A percentile compares a stretch with the other conserved stretches of the same genome.
Conservation (phyloP, 2,797 vertebrate species). For the Danio jaintianensis region DNA sequence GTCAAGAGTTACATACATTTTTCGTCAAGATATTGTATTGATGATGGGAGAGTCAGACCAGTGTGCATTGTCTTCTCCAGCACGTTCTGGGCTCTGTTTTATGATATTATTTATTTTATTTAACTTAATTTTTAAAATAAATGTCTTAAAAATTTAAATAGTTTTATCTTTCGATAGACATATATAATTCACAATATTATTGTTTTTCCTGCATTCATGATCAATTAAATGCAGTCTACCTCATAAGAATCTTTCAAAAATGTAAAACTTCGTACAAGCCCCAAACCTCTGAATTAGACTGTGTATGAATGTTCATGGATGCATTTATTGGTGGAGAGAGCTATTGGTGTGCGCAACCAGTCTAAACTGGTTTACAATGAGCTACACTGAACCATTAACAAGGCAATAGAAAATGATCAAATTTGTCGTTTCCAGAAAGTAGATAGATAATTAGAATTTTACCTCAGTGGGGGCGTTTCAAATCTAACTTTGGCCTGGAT, state of each 20-base stretch:
- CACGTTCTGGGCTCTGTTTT: no score
- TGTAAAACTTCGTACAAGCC: not conserved
- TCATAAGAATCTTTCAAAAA: not conserved
- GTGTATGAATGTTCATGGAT: not conserved
- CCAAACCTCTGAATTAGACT: not conserved
- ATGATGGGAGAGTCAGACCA: no score
- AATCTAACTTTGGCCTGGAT: constrained; percentile 54
- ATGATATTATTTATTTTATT: no score
- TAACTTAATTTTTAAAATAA: no score
- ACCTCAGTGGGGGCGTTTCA: constrained; percentile 50
- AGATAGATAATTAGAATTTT: constrained; percentile 60
- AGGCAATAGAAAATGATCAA: constrained; percentile 43
- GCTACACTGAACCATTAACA: constrained; percentile 53
- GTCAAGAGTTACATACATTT: no score
- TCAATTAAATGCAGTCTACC: no score
- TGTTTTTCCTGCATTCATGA: no score
- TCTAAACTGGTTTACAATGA: constrained; percentile 37
- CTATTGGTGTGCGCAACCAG: constrained; percentile 33
- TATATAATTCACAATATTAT: no score
- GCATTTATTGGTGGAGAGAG: not conserved
- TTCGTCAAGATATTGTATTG: no score
- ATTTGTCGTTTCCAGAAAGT: constrained; percentile 45
- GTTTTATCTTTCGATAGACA: no score
- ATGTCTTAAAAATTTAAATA: no score
- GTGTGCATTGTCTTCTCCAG: no score